These are phyloP conservation scores for Lucilia sericata DNA, from an alignment of 1,140 invertebrate species.

Conservation along the genomic window DNA sequence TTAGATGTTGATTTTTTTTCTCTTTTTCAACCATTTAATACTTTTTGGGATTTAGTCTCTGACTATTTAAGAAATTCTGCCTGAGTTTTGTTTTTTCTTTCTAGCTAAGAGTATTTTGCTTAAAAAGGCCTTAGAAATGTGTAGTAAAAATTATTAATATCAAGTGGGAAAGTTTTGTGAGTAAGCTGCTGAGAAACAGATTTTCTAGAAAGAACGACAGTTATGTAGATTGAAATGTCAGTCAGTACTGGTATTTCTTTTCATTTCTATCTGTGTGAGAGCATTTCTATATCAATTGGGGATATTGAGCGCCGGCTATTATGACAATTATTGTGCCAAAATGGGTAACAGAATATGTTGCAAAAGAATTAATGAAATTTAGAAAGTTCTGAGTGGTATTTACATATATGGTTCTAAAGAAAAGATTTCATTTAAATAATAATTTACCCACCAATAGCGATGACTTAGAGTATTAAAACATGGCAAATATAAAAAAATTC, in stretches of 20 bases:
- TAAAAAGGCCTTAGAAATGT: slow-evolving; percentile 37
- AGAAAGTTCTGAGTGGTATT: not conserved
- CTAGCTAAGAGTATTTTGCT: not conserved
- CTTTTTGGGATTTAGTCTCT: not conserved
- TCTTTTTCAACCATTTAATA: too few species aligned
- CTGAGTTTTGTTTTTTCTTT: not conserved
- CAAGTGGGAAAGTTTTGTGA: not conserved
- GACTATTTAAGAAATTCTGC: slow-evolving; percentile 22
- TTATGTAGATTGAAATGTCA: slow-evolving; percentile 44
- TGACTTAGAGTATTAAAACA: too few species aligned
- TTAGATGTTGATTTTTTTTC: slow-evolving; percentile 24
- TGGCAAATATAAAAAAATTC: too few species aligned
- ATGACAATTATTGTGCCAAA: slow-evolving; percentile 19
- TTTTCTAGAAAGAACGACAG: not conserved
- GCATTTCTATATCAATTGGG: not conserved
- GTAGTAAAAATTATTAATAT: slow-evolving; percentile 35
- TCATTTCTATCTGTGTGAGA: not conserved
- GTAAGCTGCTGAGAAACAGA: not conserved
- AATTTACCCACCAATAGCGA: too few species aligned
- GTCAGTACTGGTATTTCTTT: not conserved
- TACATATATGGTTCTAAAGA: not conserved
- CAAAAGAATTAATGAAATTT: slow-evolving; percentile 10
- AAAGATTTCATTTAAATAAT: not conserved
- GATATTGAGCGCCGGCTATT: slow-evolving; percentile 5
- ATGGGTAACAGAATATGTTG: not conserved